These are phyloP conservation scores for Eumerus sabulonum DNA, from an alignment of 2,888 invertebrate genomes.

Conservation along the genomic window DNA sequence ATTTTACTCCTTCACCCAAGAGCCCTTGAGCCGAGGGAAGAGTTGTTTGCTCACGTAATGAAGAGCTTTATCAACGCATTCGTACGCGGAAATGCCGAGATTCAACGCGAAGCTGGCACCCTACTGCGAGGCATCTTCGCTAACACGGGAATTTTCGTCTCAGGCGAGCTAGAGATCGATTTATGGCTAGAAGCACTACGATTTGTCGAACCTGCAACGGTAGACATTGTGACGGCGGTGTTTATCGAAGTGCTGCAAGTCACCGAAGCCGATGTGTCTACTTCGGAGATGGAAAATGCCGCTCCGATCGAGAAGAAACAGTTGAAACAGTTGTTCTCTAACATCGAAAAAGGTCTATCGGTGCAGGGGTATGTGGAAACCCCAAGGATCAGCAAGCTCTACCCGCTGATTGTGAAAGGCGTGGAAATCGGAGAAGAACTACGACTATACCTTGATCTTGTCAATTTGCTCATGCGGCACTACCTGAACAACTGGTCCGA, in stretches of 20 bases:
- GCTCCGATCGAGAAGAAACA: slow-evolving; percentile 60
- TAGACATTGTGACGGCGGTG: slow-evolving; percentile 73
- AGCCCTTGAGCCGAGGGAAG: slow-evolving; percentile 80
- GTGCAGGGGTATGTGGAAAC: slow-evolving; percentile 76
- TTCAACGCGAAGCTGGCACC: slow-evolving; percentile 80
- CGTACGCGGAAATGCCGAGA: slow-evolving; percentile 74
- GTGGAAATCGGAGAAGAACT: slow-evolving; percentile 73
- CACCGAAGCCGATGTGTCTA: slow-evolving; percentile 70
- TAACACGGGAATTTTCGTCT: slow-evolving; percentile 83
- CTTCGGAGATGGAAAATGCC: slow-evolving; percentile 35
- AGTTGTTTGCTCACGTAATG: slow-evolving; percentile 81
- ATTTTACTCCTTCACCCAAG: slow-evolving; percentile 79
- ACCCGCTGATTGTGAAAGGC: slow-evolving; percentile 76
- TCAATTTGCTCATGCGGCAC: slow-evolving; percentile 75
- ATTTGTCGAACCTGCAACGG: slow-evolving; percentile 70
- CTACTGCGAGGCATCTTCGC: slow-evolving; percentile 82
- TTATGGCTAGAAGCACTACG: slow-evolving; percentile 82
- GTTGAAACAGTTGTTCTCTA: slow-evolving; percentile 76
- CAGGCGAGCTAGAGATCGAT: slow-evolving; percentile 82
- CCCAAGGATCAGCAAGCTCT: slow-evolving; percentile 76
- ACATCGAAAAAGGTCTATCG: slow-evolving; percentile 77
- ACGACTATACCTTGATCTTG: slow-evolving; percentile 79
- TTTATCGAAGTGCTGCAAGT: slow-evolving; percentile 73
- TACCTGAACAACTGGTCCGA: slow-evolving; percentile 71
- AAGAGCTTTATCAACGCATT: slow-evolving; percentile 82